A percentile compares a stretch with the other conserved stretches of the same genome.
phyloP scores from a whole-genome alignment of 2,797 vertebrate genomes.

The Caiman crocodilus region DNA sequence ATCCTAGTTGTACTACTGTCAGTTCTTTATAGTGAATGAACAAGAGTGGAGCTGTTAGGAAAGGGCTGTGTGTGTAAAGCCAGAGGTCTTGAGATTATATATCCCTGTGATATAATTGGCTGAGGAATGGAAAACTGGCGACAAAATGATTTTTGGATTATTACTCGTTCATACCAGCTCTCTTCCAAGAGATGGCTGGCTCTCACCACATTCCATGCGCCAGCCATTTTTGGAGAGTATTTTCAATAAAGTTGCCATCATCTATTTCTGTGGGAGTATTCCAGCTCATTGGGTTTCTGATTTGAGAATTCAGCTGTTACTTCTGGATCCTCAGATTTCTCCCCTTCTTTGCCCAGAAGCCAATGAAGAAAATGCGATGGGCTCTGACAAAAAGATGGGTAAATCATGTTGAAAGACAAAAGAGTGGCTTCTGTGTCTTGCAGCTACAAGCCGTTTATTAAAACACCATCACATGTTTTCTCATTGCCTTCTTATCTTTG shows the following conservation, averaged over 20 bases:
- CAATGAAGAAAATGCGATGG: neutral
- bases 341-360: neutral
- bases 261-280: slow-evolving; percentile 56
- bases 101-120: rapidly evolving
- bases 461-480: neutral
- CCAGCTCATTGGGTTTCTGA: slow-evolving; percentile 53
- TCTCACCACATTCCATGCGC: neutral
- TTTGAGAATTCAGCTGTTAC: slow-evolving; percentile 65
- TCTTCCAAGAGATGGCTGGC: slow-evolving; percentile 55
- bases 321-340: slow-evolving; percentile 53
- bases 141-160: neutral
- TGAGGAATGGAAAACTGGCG: slow-evolving; percentile 7
- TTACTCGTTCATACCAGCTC: slow-evolving; percentile 31
- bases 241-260: slow-evolving; percentile 40
- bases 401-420: neutral
- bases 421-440: slow-evolving; percentile 40
- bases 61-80: neutral
- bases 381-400: neutral
- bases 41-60: rapidly evolving
- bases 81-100: neutral
- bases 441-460: slow-evolving; percentile 59
- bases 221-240: slow-evolving; percentile 32
- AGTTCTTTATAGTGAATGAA: neutral
- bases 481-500: neutral
- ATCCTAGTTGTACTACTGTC: neutral